Percentiles rank a stretch among this genome's conserved stretches.
Conservation (phyloP, 1,140 invertebrate species). For the Pseudomyrmex gracilis region DNA sequence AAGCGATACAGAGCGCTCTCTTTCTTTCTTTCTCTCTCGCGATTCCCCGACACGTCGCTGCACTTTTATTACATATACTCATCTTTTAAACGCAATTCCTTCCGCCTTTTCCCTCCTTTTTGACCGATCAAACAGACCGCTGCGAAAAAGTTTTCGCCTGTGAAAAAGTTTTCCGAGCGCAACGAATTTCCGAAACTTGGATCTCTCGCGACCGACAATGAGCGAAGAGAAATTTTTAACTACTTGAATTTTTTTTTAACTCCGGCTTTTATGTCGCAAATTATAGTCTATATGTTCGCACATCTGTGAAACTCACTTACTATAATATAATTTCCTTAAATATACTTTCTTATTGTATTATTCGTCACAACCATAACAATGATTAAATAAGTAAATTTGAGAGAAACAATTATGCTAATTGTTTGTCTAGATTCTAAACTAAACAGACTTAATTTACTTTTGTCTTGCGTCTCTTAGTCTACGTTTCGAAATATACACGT, state of each 20-base stretch:
- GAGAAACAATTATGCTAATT: slow-evolving; percentile 34
- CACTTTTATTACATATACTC: slow-evolving; percentile 51
- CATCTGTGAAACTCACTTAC: background rate
- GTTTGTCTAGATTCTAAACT: background rate
- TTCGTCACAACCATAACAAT: background rate
- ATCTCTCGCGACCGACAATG: background rate
- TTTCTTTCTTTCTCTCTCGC: background rate
- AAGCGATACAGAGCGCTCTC: slow-evolving; percentile 26
- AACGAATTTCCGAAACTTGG: slow-evolving; percentile 10
- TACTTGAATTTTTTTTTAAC: background rate
- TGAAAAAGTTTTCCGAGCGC: background rate
- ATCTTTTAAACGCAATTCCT: background rate
- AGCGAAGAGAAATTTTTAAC: slow-evolving; percentile 21
- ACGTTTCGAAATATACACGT: background rate
- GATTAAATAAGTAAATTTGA: background rate
- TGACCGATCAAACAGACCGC: background rate
- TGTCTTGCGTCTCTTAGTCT: background rate
- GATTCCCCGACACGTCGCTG: slow-evolving; percentile 27
- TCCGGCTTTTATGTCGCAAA: background rate
- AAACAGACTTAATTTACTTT: background rate
- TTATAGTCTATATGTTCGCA: background rate
- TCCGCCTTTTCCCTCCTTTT: background rate
- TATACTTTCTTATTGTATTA: background rate
- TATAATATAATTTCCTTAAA: background rate
- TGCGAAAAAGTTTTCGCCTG: slow-evolving; percentile 8